Percentiles rank a stretch among this genome's conserved stretches.
These are phyloP conservation scores for Aphelinus atriplicis DNA, from an alignment of 1,140 invertebrate species.

Conservation along the genomic window DNA sequence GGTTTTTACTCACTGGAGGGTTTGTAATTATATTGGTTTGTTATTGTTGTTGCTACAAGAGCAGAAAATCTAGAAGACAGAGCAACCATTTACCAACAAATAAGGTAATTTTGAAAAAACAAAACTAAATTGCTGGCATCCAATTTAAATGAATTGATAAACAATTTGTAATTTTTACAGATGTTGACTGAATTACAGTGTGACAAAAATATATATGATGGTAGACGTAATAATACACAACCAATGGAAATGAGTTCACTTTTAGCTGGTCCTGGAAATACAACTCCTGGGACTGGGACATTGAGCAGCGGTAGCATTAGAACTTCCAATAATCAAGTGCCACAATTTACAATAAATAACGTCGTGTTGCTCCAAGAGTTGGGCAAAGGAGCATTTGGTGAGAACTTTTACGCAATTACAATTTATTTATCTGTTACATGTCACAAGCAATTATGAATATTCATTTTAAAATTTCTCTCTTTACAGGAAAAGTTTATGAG, in stretches of 20 bases:
- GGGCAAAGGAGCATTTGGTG: conserved; percentile 95
- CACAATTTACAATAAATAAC: conserved; percentile 79
- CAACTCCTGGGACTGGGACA: conserved; percentile 62
- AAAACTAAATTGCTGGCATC: too few species aligned
- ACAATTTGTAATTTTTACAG: conserved; percentile 46
- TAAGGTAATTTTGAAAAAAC: too few species aligned
- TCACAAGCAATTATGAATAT: too few species aligned
- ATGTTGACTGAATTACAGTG: conserved; percentile 61
- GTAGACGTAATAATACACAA: conserved; percentile 67
- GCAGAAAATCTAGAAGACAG: conserved; percentile 57
- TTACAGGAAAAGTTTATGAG: too few species aligned
- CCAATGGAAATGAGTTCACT: conserved; percentile 84
- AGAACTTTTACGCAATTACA: too few species aligned
- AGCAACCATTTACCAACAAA: conserved; percentile 60
- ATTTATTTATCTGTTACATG: too few species aligned
- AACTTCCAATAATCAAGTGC: conserved; percentile 71
- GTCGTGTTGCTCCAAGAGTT: conserved; percentile 93
- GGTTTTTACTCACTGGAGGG: conserved; percentile 65
- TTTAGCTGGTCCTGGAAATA: conserved; percentile 69
- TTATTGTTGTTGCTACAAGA: conserved; percentile 63
- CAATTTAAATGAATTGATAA: too few species aligned
- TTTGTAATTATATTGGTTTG: conserved; percentile 63
- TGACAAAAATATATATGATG: conserved; percentile 82
- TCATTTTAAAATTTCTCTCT: too few species aligned
- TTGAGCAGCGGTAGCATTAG: conserved; percentile 66